A percentile compares a stretch with the other conserved stretches of the same genome.
Evolutionary conservation across 2,888 invertebrate genomes (phyloP).

Genomic region (Heliothis peltigera): DNA sequence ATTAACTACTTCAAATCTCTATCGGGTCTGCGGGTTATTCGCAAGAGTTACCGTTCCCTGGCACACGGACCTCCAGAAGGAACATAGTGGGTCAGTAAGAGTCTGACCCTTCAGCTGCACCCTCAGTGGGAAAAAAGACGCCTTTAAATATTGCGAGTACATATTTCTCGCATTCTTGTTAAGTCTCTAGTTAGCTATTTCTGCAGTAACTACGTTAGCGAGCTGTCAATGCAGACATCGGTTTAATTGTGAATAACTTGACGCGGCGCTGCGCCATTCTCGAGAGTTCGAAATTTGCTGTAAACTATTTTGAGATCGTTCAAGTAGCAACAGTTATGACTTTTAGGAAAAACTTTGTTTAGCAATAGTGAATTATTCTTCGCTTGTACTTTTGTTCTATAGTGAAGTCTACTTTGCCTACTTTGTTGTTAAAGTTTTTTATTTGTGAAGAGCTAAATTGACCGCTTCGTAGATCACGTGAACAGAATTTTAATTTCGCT

Average conservation of each 20-base stretch:
- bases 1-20: no score
- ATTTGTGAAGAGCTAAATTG: background rate
- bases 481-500: no score
- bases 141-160: background rate
- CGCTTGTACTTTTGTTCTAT: background rate
- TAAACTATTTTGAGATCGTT: slow-evolving; percentile 21
- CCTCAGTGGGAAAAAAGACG: no score
- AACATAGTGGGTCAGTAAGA: no score
- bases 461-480: no score
- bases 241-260: slow-evolving; percentile 40
- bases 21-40: no score
- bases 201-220: background rate
- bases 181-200: background rate
- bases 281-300: background rate
- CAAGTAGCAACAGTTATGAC: slow-evolving; percentile 1
- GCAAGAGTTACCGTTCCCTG: no score
- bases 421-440: background rate
- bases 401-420: background rate
- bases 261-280: slow-evolving; percentile 13
- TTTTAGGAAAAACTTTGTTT: slow-evolving; percentile 1
- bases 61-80: no score
- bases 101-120: no score
- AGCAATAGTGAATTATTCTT: background rate
- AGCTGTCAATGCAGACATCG: slow-evolving; percentile 14
- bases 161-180: background rate